Percentiles rank a stretch among this genome's conserved stretches.
Conservation (phyloP, 2,888 invertebrate species). For the Tetrapedia diversipes region DNA sequence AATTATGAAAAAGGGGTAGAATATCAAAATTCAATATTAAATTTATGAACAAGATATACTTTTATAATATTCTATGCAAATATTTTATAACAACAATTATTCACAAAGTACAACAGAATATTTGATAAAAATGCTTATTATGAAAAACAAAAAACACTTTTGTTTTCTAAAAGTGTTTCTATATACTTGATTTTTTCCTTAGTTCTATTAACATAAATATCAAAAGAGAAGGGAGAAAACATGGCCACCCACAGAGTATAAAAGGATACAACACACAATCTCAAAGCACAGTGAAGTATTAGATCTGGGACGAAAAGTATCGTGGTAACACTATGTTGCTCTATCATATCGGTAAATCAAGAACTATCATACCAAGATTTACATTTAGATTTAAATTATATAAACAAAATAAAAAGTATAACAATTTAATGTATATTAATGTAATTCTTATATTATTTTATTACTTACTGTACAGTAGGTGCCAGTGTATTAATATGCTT, state of each 20-base stretch:
- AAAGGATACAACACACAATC: conserved; percentile 61
- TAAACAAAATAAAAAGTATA: not conserved
- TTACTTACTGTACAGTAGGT: conserved; percentile 73
- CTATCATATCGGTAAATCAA: conserved; percentile 61
- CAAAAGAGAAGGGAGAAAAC: conserved; percentile 62
- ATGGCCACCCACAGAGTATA: conserved; percentile 71
- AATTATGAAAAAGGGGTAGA: not conserved
- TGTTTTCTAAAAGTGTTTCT: not conserved
- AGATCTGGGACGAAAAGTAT: conserved; percentile 60
- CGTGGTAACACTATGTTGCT: conserved; percentile 54
- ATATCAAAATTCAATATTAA: not conserved
- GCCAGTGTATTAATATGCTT: conserved; percentile 68
- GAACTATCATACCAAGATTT: not conserved
- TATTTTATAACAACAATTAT: not conserved
- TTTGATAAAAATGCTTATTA: not conserved
- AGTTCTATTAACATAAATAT: conserved; percentile 31
- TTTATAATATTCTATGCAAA: not conserved
- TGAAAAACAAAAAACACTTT: not conserved
- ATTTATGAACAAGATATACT: not conserved
- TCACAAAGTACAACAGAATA: not conserved
- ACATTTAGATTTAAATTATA: not conserved
- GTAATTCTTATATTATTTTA: conserved; percentile 17
- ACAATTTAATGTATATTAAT: conserved; percentile 14
- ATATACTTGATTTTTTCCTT: conserved; percentile 25
- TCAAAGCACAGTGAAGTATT: conserved; percentile 64